Evolutionary conservation across 2,888 invertebrate species (phyloP), one percentile per base, ranked within the genome.

Genomic region (Idaea biselata): DNA sequence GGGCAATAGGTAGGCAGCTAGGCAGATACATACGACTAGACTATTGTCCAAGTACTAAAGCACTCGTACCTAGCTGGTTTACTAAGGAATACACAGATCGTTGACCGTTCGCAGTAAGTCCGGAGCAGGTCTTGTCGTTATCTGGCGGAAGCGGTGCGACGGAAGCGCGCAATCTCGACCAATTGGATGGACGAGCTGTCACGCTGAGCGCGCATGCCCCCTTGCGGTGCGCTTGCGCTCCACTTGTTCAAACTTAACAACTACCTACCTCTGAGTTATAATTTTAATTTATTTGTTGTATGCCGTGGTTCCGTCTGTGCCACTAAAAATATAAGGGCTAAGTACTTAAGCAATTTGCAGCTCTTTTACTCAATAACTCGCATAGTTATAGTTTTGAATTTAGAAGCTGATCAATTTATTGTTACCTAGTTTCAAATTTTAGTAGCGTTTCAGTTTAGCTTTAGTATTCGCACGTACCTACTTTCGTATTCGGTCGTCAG

Each of bases 91-190:
- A 44, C 11, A 44, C 6, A 68, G 72, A 70, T 65, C 89, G 84
- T 88, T 91, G 91, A 91, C 91, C 91, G 90, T 79, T 82, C 14
- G 81, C 77, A 76, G 81, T 79, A 74, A 78, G 77, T 70, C 73
- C 68, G 69, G 73, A 73, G 70, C 73, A 74, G 79, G 80, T 88
- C 86, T 88, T 88, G 86, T 83, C 84, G 88, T 86, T 91, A 91
- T 89, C 90, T 83, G 75, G 82, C 91, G 92, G 92, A 91, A 92
- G 87, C 79, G 78, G 68, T 77, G 78, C 84, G 84, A 80, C 91
- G 92, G 92, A 92, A 90, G 83, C 82, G 80, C 85, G 89, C 91
- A 92, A 92, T 92, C 91, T 91, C 90, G 80, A 85, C 89, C 91
- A 92, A 92, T 92, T 92, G 91, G 91, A 85, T 83, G 85, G 79